These are phyloP conservation scores for Ornithorhynchus anatinus DNA, from an alignment of 2,113 vertebrate species.

Conservation along the genomic window DNA sequence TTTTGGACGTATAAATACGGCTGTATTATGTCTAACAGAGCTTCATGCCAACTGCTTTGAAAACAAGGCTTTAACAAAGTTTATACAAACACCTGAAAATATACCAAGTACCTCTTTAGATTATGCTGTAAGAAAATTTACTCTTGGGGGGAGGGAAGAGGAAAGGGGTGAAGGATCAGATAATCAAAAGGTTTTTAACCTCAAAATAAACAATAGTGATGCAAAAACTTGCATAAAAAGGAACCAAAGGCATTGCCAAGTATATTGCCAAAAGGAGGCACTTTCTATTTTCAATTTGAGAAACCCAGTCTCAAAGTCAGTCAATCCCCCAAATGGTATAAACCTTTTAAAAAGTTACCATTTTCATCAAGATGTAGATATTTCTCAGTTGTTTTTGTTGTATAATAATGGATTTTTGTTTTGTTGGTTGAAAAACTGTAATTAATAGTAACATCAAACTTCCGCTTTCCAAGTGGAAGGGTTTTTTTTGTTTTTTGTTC, in stretches of 20 bases:
- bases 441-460: slow-evolving; percentile 55
- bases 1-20: neutral
- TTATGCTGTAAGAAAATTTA: slow-evolving; percentile 16
- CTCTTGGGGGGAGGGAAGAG: slow-evolving; percentile 18
- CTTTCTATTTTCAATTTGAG: slow-evolving; percentile 67
- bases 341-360: slow-evolving; percentile 34
- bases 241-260: slow-evolving; percentile 75
- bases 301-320: slow-evolving; percentile 55
- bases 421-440: slow-evolving; percentile 63
- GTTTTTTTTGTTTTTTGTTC: slow-evolving; percentile 42
- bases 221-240: slow-evolving; percentile 50
- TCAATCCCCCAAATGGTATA: slow-evolving; percentile 55
- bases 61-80: slow-evolving; percentile 43
- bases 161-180: slow-evolving; percentile 43
- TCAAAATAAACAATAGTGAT: slow-evolving; percentile 62
- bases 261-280: slow-evolving; percentile 74
- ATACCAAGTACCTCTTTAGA: slow-evolving; percentile 45
- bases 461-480: slow-evolving; percentile 36
- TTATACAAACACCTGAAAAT: slow-evolving; percentile 31
- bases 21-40: slow-evolving; percentile 39
- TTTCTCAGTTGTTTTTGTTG: slow-evolving; percentile 66
- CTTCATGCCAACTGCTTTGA: slow-evolving; percentile 30
- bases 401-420: slow-evolving; percentile 63
- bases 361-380: slow-evolving; percentile 74
- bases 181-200: slow-evolving; percentile 54